Evolutionary conservation across 2,888 invertebrate genomes (phyloP).

Genomic region (Agapostemon virescens): DNA sequence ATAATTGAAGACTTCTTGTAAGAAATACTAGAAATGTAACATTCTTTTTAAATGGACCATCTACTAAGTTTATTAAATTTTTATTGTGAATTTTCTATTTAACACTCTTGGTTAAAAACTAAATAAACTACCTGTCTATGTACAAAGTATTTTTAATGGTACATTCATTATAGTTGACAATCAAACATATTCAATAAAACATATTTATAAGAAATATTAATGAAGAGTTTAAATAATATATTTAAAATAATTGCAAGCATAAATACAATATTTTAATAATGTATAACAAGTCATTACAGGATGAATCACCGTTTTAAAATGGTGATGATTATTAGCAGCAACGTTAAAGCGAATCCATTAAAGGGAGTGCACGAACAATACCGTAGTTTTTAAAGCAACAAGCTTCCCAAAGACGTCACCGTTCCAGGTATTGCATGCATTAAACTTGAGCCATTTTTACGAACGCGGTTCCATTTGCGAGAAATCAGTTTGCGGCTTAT

Average conservation of each 20-base stretch:
- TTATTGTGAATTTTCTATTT: no score
- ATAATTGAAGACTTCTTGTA: no score
- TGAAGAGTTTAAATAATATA: not conserved
- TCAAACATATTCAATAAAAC: no score
- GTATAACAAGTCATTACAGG: not conserved
- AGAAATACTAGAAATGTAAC: no score
- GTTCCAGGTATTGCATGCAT: constrained; percentile 7
- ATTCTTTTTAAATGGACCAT: no score
- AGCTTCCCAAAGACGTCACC: not conserved
- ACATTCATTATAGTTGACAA: no score
- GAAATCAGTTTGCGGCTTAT: constrained; percentile 39
- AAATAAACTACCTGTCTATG: no score
- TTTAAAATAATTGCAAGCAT: not conserved
- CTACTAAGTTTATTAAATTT: no score
- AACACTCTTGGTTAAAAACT: no score
- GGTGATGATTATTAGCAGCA: not conserved
- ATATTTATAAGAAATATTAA: no score
- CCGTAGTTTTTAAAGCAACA: constrained; percentile 1
- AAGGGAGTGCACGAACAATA: not conserved
- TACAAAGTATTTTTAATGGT: no score
- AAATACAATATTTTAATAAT: not conserved
- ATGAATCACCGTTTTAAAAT: not conserved
- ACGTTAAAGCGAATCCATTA: not conserved
- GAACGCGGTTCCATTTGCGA: constrained; percentile 21
- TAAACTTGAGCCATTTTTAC: constrained; percentile 37